phyloP scores from a whole-genome alignment of 2,888 invertebrate genomes.

The Ecliptopera silaceata region DNA sequence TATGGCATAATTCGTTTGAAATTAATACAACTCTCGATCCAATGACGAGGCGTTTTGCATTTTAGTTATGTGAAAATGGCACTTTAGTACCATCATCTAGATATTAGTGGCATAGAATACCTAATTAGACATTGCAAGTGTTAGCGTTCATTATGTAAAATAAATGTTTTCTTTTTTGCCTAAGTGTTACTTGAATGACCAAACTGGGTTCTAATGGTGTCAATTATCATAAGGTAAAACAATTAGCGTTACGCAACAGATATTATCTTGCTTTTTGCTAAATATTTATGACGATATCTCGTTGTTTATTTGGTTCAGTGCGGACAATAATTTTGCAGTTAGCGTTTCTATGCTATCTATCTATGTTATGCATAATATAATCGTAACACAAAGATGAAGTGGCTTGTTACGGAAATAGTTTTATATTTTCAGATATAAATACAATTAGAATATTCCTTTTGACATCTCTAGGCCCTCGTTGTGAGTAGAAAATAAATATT shows the following conservation, averaged over 20 bases:
- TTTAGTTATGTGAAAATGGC: not conserved
- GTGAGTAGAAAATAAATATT: too few relatives aligned
- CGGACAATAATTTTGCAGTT: conserved; percentile 6
- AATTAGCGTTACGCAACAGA: conserved; percentile 19
- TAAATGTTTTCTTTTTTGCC: conserved; percentile 19
- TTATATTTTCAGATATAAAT: too few relatives aligned
- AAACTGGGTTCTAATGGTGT: conserved; percentile 15
- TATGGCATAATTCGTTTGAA: not conserved
- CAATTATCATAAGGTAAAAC: conserved; percentile 14
- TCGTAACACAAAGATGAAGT: too few relatives aligned
- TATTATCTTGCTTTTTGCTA: conserved; percentile 10
- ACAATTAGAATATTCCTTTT: too few relatives aligned
- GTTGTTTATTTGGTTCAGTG: conserved; percentile 20
- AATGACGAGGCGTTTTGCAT: not conserved
- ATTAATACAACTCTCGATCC: not conserved
- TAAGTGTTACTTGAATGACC: conserved; percentile 19
- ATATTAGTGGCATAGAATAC: conserved; percentile 10
- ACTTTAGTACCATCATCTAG: not conserved
- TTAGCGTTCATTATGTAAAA: conserved; percentile 10
- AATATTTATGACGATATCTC: conserved; percentile 13
- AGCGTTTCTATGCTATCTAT: not conserved
- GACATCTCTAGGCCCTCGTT: too few relatives aligned
- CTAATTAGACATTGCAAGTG: conserved; percentile 7
- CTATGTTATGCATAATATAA: too few relatives aligned
- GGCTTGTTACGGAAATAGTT: too few relatives aligned